A percentile compares a stretch with the other conserved stretches of the same genome.
Evolutionary conservation across 1,140 invertebrate species (phyloP).

Genomic region (Meloidogyne floridensis): DNA sequence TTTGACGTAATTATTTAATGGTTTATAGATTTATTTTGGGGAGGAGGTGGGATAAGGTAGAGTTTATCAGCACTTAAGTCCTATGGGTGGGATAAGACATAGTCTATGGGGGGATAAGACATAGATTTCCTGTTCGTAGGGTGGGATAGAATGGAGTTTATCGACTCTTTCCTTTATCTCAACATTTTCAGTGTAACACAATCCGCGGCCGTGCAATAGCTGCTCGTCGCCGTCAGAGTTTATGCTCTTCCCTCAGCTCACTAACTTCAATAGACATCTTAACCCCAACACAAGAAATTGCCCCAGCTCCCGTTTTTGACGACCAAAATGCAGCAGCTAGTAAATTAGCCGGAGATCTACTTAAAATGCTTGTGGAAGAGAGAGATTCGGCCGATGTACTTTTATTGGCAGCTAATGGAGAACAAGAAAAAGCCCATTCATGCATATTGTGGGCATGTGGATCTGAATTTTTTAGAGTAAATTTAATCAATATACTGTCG

Average conservation of each 20-base stretch:
- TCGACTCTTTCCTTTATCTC: not conserved
- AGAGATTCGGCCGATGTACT: slow-evolving; percentile 43
- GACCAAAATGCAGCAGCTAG: slow-evolving; percentile 45
- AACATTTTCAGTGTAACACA: slow-evolving; percentile 3
- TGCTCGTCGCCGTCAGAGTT: slow-evolving; percentile 11
- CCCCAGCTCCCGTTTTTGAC: not conserved
- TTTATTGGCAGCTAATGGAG: slow-evolving; percentile 45
- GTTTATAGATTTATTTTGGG: no score
- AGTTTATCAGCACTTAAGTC: no score
- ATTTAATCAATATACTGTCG: no score
- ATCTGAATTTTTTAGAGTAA: slow-evolving; percentile 49
- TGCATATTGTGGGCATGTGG: slow-evolving; percentile 59
- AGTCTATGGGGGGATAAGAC: no score
- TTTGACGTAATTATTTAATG: not conserved
- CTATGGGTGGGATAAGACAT: no score
- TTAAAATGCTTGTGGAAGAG: slow-evolving; percentile 59
- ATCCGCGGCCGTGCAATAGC: slow-evolving; percentile 29
- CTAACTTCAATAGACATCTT: slow-evolving; percentile 61
- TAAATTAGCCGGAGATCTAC: slow-evolving; percentile 54
- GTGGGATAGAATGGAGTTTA: no score
- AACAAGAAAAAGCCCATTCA: slow-evolving; percentile 50
- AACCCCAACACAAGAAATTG: slow-evolving; percentile 55
- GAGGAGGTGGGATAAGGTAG: no score
- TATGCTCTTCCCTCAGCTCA: slow-evolving; percentile 54
- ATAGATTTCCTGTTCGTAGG: no score